phyloP scores from a whole-genome alignment of 1,140 invertebrate genomes.

The Diachasma alloeum region DNA sequence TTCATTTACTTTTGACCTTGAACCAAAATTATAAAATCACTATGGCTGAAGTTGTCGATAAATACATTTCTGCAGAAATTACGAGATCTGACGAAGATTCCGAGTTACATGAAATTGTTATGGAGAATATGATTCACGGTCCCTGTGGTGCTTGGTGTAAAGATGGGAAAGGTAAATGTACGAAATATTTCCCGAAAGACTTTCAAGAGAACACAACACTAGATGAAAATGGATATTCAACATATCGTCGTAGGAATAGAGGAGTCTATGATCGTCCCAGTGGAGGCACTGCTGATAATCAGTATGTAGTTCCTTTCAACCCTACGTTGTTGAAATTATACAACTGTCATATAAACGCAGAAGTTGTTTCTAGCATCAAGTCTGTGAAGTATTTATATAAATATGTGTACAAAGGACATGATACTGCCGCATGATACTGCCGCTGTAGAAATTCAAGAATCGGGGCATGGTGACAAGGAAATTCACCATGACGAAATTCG shows the following conservation, averaged over 20 bases:
- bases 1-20: conserved; percentile 32
- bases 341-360: conserved; percentile 16
- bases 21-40: conserved; percentile 33
- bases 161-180: not conserved
- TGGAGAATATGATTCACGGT: conserved; percentile 41
- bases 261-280: not conserved
- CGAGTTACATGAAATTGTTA: conserved; percentile 5
- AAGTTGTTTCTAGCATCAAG: too few species aligned
- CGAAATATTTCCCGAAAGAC: conserved; percentile 48
- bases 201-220: conserved; percentile 43
- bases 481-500: conserved; percentile 20
- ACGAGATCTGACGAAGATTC: conserved; percentile 24
- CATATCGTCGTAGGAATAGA: conserved; percentile 18
- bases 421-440: conserved; percentile 10
- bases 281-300: not conserved
- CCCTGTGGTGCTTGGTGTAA: conserved; percentile 45
- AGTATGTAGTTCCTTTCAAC: not conserved
- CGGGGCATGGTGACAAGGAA: not conserved
- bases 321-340: not conserved
- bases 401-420: too few species aligned
- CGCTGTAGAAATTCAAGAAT: not conserved
- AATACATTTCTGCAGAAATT: conserved; percentile 34
- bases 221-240: conserved; percentile 44
- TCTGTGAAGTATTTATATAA: too few species aligned
- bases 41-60: conserved; percentile 16